These are phyloP conservation scores for Didymodactylos carnosus DNA, from an alignment of 2,888 invertebrate species.

Conservation along the genomic window DNA sequence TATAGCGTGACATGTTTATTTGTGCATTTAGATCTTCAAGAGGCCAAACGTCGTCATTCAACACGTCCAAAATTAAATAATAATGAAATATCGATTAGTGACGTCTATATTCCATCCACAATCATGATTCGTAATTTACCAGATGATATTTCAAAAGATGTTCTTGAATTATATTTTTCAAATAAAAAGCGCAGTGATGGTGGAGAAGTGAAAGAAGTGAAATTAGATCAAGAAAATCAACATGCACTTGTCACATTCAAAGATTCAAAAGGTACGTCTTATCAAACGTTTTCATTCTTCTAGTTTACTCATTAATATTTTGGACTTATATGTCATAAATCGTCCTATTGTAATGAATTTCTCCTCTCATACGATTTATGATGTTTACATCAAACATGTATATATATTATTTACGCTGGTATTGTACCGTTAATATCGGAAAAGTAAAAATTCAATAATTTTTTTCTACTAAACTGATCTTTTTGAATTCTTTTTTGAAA, in stretches of 20 bases:
- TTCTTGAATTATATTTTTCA: not conserved
- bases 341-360: no score
- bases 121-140: not conserved
- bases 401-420: no score
- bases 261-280: not conserved
- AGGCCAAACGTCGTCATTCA: not conserved
- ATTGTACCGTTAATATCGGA: no score
- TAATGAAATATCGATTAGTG: not conserved
- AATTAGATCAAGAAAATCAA: not conserved
- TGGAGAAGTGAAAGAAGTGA: not conserved
- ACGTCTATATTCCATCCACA: not conserved
- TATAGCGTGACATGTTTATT: not conserved
- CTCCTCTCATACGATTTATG: no score
- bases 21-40: not conserved
- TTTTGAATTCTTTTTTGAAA: no score
- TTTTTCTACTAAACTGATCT: no score
- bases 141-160: not conserved
- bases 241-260: not conserved
- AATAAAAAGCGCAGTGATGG: not conserved
- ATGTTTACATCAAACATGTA: no score
- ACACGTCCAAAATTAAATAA: not conserved
- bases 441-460: no score
- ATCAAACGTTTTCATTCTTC: no score
- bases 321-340: no score
- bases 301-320: no score